Base-by-base conservation (phyloP, 1,140 invertebrate species). In the Proales similis region DNA sequence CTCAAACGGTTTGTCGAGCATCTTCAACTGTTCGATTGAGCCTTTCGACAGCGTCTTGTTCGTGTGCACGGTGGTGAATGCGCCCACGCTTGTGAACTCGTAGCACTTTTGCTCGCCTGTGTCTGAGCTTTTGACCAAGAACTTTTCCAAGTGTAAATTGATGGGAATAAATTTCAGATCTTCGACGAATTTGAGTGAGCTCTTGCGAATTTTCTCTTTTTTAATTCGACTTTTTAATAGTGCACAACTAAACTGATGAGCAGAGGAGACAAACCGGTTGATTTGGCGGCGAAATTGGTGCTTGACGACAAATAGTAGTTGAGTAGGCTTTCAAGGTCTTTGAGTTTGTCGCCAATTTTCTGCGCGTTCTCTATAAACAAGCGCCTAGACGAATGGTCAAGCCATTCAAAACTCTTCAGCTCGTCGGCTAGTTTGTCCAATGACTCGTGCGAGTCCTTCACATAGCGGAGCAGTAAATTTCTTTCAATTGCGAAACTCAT, bases 141-240 rank as follows among this genome's bases (percentile, higher is more conserved):
- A 57, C 45, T 57, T 36, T 57, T 57, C 51, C 9, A 57, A 26
- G 32, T 57, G 51, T 19, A 57, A 19, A 57, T 57, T 57, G 3
- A 57, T 42, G 12, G 51, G 51, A 12, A 57, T 57, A 24, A 57
- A 57, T 26, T 57, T 57, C 7, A 57, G 38, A 19, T 39, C 19
- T 42, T 57, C 51, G n/a, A 57, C 51, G 17, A 26, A 11, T 57
- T 57, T 57, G 4, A 57, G 32, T 4, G 51, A 27, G 12, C 51
- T 57, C 17, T 57, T 57, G 39, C 45, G 39, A 14, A 57, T 29
- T 57, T 30, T 39, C 27, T 29, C 51, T 57, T 0, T 14, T 42
- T 26, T 19, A n/a, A 42, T 19, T 29, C n/a, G n/a, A n/a, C n/a
- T n/a, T n/a, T n/a, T n/a, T n/a, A n/a, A n/a, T n/a, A n/a, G n/a